Evolutionary conservation across 1,140 invertebrate species (phyloP).

Genomic region (Hylaeus volcanicus): DNA sequence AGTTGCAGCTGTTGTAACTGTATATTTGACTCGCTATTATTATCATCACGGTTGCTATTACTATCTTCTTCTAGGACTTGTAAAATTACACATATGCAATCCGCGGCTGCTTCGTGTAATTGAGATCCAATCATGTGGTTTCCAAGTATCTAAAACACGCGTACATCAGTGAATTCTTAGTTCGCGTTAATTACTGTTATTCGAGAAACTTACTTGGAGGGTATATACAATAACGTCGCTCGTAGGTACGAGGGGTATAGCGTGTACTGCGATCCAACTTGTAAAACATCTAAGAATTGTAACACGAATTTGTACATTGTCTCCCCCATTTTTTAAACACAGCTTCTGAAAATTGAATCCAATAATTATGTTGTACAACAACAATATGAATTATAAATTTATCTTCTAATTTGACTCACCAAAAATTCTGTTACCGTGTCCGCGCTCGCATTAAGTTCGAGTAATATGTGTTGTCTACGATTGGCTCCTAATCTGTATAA

Average conservation of each 20-base stretch:
- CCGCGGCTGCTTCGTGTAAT: conserved; percentile 94
- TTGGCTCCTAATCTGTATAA: conserved; percentile 90
- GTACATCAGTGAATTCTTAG: background rate
- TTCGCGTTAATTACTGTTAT: background rate
- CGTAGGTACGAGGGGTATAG: conserved; percentile 85
- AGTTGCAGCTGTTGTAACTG: conserved; percentile 83
- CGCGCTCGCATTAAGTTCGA: conserved; percentile 87
- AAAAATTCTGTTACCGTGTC: conserved; percentile 88
- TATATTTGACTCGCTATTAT: conserved; percentile 81
- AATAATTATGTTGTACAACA: background rate
- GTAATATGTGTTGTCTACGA: conserved; percentile 90
- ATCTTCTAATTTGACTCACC: conserved; percentile 76
- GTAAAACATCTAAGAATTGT: conserved; percentile 89
- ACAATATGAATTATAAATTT: background rate
- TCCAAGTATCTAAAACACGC: conserved; percentile 80
- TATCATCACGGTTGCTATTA: conserved; percentile 79
- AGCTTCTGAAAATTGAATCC: conserved; percentile 80
- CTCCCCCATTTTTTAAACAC: conserved; percentile 83
- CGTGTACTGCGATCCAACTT: conserved; percentile 88
- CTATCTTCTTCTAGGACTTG: conserved; percentile 89
- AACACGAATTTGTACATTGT: conserved; percentile 81
- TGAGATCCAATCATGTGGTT: conserved; percentile 84
- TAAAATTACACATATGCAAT: conserved; percentile 93
- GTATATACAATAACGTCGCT: conserved; percentile 86
- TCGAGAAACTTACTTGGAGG: conserved; percentile 80